Evolutionary conservation across 2,888 invertebrate genomes (phyloP).

Genomic region (Parnassius glacialis): DNA sequence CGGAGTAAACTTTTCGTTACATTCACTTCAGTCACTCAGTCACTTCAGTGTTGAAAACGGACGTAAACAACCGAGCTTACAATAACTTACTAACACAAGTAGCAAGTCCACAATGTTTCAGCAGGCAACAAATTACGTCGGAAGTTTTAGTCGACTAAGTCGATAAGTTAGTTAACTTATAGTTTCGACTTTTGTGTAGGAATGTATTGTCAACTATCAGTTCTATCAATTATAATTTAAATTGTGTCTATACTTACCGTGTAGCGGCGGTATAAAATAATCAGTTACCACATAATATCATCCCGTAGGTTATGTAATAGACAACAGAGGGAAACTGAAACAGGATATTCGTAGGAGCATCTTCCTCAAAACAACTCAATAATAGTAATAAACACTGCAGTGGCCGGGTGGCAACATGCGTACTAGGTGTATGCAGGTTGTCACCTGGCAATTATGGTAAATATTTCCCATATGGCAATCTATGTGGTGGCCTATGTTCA

Average conservation of each 20-base stretch:
- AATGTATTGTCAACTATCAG: not conserved
- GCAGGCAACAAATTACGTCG: not conserved
- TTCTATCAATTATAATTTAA: conserved; percentile 27
- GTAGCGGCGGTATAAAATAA: not conserved
- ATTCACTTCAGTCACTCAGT: not conserved
- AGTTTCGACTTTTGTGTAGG: conserved; percentile 2
- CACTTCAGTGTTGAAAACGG: not conserved
- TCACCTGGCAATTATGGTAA: too few species aligned
- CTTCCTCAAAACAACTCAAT: too few species aligned
- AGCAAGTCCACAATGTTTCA: not conserved
- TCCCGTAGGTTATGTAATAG: too few species aligned
- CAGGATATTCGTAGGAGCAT: too few species aligned
- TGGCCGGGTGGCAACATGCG: too few species aligned
- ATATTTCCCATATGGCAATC: too few species aligned
- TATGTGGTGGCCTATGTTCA: too few species aligned
- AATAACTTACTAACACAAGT: conserved; percentile 9
- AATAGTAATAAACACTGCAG: too few species aligned
- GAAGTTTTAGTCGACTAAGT: not conserved
- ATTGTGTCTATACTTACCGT: conserved; percentile 27
- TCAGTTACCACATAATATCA: too few species aligned
- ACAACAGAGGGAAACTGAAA: too few species aligned
- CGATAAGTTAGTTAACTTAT: not conserved
- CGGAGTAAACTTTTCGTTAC: conserved; percentile 3
- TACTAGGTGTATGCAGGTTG: too few species aligned
- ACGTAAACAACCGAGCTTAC: conserved; percentile 5